A percentile compares a stretch with the other conserved stretches of the same genome.
phyloP scores from a whole-genome alignment of 2,797 vertebrate species.

The Odontamblyopus lacepedii region DNA sequence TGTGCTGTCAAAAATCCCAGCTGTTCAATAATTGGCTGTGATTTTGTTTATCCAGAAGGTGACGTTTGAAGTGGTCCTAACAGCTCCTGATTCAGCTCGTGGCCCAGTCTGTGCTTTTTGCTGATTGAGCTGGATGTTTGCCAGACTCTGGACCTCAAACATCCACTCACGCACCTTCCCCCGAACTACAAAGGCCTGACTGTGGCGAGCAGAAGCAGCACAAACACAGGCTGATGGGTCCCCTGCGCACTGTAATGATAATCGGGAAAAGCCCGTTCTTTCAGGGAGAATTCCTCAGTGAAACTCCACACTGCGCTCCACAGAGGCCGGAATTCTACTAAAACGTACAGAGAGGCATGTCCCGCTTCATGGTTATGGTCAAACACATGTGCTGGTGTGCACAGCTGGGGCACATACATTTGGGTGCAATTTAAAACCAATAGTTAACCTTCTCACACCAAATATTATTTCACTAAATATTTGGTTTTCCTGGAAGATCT shows the following conservation, averaged over 20 bases:
- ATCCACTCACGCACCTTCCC: slow-evolving; percentile 9
- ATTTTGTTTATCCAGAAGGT: background rate
- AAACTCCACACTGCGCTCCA: slow-evolving; percentile 45
- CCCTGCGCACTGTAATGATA: slow-evolving; percentile 30
- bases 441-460: background rate
- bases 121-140: slow-evolving; percentile 34
- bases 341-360: slow-evolving; percentile 15
- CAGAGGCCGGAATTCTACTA: slow-evolving; percentile 37
- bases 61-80: slow-evolving; percentile 6
- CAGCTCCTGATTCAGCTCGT: slow-evolving; percentile 19
- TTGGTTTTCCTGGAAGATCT: background rate
- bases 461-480: background rate
- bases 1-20: background rate
- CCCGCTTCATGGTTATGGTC: slow-evolving; percentile 6
- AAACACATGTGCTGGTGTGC: background rate
- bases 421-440: background rate
- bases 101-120: slow-evolving; percentile 1
- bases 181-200: slow-evolving; percentile 26
- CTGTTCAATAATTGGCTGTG: background rate
- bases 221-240: slow-evolving; percentile 17
- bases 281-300: slow-evolving; percentile 37
- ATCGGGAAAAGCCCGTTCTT: slow-evolving; percentile 42
- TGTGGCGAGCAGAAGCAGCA: slow-evolving; percentile 52
- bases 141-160: slow-evolving; percentile 47
- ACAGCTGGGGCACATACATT: slow-evolving; percentile 1